Conservation (phyloP, 2,113 vertebrate species). For the Plectropomus leopardus region DNA sequence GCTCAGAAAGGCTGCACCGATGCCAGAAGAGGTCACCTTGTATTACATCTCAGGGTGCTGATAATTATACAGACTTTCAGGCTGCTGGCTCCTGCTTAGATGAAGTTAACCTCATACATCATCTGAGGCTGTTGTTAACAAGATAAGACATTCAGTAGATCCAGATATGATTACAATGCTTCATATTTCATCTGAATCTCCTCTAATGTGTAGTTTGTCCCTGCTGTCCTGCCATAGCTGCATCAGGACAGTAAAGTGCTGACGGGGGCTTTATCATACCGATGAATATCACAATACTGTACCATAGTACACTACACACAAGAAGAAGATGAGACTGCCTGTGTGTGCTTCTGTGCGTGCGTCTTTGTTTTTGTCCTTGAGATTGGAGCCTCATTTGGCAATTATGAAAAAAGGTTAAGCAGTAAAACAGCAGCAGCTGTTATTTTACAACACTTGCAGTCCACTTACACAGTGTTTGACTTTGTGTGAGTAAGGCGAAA, state of each 20-base stretch:
- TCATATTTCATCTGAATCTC: constrained; percentile 60
- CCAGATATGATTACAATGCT: constrained; percentile 41
- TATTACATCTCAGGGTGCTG: constrained; percentile 46
- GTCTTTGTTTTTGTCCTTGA: constrained; percentile 27
- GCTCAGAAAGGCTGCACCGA: constrained; percentile 33
- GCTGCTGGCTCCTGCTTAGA: too few species aligned
- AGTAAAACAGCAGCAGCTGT: constrained; percentile 2
- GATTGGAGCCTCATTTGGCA: constrained; percentile 9
- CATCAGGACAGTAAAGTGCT: constrained; percentile 37
- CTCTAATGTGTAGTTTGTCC: constrained; percentile 25
- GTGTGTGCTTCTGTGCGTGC: constrained; percentile 2
- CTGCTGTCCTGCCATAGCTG: constrained; percentile 14
- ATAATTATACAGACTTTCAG: constrained; percentile 41
- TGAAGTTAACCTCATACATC: constrained; percentile 59
- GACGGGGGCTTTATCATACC: constrained; percentile 14
- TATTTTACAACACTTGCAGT: neutral
- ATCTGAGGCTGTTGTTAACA: constrained; percentile 47
- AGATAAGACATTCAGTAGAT: constrained; percentile 57
- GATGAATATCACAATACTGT: constrained; percentile 1
- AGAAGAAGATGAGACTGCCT: neutral
- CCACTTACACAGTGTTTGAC: neutral
- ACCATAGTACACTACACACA: neutral
- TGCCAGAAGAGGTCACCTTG: constrained; percentile 56
- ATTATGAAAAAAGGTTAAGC: constrained; percentile 5
- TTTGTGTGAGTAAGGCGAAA: neutral